Percentiles rank a stretch among this genome's conserved stretches.
Conservation (phyloP, 1,140 invertebrate genomes). For the Drosophila sproati region DNA sequence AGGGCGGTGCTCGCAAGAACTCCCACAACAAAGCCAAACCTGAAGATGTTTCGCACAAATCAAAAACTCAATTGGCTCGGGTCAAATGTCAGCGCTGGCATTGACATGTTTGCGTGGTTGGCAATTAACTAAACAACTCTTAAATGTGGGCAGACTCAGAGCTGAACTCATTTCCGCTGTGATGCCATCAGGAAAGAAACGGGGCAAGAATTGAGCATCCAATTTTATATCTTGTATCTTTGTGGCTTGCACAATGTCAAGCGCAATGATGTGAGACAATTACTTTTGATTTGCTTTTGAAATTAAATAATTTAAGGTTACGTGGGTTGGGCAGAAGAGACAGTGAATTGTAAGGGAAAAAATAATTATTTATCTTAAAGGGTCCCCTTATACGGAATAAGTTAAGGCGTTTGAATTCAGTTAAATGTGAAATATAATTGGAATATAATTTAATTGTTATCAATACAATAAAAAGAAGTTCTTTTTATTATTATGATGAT, state of each 20-base stretch:
- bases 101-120: slow-evolving; percentile 59
- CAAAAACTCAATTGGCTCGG: slow-evolving; percentile 50
- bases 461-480: not conserved
- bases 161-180: slow-evolving; percentile 69
- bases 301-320: slow-evolving; percentile 42
- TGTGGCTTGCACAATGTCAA: slow-evolving; percentile 62
- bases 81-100: slow-evolving; percentile 53
- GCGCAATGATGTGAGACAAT: slow-evolving; percentile 76
- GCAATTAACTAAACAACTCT: slow-evolving; percentile 56
- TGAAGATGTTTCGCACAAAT: slow-evolving; percentile 21
- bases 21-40: not conserved
- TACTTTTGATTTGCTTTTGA: slow-evolving; percentile 66
- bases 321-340: not conserved
- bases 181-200: slow-evolving; percentile 1
- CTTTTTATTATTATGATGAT: too few species aligned
- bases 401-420: too few species aligned
- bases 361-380: too few species aligned
- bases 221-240: slow-evolving; percentile 30
- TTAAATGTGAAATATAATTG: too few species aligned
- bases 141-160: slow-evolving; percentile 39
- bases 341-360: not conserved
- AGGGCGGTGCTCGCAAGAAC: slow-evolving; percentile 13
- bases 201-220: slow-evolving; percentile 3
- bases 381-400: too few species aligned
- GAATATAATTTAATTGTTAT: too few species aligned